These are phyloP conservation scores for Corydoras sp. DNA, from an alignment of 2,113 vertebrate species.

Conservation along the genomic window DNA sequence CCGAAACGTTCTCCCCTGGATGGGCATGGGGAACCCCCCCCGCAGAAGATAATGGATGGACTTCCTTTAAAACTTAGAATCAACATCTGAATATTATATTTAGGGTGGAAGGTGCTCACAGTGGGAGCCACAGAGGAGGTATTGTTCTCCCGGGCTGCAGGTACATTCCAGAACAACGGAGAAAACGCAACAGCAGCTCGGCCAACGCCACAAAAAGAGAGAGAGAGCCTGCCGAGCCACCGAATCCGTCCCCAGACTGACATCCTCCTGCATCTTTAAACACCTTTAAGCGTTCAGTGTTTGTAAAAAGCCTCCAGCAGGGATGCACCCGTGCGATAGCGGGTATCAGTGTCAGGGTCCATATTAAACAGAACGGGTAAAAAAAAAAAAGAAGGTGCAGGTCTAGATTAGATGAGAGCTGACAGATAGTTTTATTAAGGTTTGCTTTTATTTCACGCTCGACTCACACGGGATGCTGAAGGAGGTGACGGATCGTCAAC, in stretches of 20 bases:
- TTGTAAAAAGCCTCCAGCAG: neutral
- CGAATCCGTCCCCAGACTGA: conserved; percentile 29
- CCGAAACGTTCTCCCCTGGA: too few relatives aligned
- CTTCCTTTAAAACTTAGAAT: too few relatives aligned
- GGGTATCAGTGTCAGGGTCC: too few relatives aligned
- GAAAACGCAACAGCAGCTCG: conserved; percentile 28
- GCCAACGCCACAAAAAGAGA: conserved; percentile 11
- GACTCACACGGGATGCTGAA: too few relatives aligned
- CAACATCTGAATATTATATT: neutral
- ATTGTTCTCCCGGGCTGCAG: conserved; percentile 41
- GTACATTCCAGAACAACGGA: conserved; percentile 40
- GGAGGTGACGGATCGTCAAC: too few relatives aligned
- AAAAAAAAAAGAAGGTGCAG: neutral
- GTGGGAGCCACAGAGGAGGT: conserved; percentile 31
- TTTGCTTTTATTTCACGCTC: too few relatives aligned
- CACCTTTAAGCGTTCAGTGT: neutral
- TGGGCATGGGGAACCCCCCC: too few relatives aligned
- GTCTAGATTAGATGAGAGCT: too few relatives aligned
- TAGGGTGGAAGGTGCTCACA: conserved; percentile 17
- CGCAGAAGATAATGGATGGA: too few relatives aligned
- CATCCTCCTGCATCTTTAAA: conserved; percentile 5
- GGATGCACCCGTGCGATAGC: too few relatives aligned
- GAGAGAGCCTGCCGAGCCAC: conserved; percentile 15
- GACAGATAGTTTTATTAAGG: too few relatives aligned
- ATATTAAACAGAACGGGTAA: too few relatives aligned